phyloP scores from a whole-genome alignment of 2,113 vertebrate species.

The Stercorarius parasiticus region DNA sequence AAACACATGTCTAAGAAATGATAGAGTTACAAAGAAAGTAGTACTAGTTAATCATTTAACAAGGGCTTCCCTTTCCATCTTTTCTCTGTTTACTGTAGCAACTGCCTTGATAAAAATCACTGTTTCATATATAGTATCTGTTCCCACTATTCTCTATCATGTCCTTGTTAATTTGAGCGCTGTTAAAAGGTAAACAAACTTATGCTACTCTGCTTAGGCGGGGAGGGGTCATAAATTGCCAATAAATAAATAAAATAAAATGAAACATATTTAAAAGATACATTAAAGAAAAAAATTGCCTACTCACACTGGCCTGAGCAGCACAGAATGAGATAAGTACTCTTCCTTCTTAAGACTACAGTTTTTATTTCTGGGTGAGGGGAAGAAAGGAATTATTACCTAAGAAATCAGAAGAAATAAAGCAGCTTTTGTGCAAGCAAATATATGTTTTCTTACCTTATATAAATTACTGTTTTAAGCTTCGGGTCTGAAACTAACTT shows the following conservation, averaged over 20 bases:
- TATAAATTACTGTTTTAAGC: slow-evolving; percentile 40
- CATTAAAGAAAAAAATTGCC: not conserved
- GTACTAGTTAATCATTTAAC: not conserved
- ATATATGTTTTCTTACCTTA: not conserved
- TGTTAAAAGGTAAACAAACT: not conserved
- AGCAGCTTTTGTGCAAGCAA: not conserved
- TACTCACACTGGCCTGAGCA: not conserved
- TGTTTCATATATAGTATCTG: not conserved
- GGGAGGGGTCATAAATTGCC: not conserved
- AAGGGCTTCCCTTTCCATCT: not conserved
- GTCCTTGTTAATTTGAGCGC: not conserved
- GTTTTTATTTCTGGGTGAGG: not conserved
- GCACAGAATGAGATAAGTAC: not conserved
- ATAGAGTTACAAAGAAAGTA: not conserved
- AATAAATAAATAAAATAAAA: not conserved
- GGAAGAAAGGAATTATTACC: not conserved
- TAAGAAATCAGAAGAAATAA: slow-evolving; percentile 19
- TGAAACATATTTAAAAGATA: not conserved
- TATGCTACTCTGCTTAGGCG: not conserved
- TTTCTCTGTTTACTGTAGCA: not conserved
- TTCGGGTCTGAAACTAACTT: slow-evolving; percentile 49
- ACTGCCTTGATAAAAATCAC: not conserved
- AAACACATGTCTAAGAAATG: not conserved
- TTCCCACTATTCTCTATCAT: not conserved
- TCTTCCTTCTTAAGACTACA: not conserved